Evolutionary conservation across 1,140 invertebrate species (phyloP).

Genomic region (Asbolus verrucosus): DNA sequence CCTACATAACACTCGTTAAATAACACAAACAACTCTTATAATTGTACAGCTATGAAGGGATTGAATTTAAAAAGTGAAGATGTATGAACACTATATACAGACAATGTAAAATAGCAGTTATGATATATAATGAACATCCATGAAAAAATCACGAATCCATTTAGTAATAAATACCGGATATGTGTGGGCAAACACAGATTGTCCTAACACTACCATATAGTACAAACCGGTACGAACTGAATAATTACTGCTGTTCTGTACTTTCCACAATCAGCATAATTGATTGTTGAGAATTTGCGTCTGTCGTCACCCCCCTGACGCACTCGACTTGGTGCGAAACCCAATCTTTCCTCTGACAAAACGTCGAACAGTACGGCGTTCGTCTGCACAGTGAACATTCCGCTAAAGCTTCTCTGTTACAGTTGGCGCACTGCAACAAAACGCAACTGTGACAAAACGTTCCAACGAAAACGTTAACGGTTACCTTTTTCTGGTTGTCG

Average conservation of each 20-base stretch:
- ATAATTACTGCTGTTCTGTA: slow-evolving; percentile 62
- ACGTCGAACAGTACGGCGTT: slow-evolving; percentile 88
- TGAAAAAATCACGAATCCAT: not conserved
- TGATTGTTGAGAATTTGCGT: slow-evolving; percentile 69
- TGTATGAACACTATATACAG: too few relatives aligned
- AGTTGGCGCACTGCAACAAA: slow-evolving; percentile 82
- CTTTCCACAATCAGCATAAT: slow-evolving; percentile 77
- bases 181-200: not conserved
- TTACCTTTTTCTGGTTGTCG: slow-evolving; percentile 71
- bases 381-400: slow-evolving; percentile 87
- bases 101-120: too few relatives aligned
- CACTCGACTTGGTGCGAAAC: slow-evolving; percentile 86
- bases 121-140: too few relatives aligned
- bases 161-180: not conserved
- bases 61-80: too few relatives aligned
- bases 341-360: slow-evolving; percentile 91
- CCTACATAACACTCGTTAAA: too few relatives aligned
- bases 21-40: too few relatives aligned
- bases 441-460: slow-evolving; percentile 6
- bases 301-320: slow-evolving; percentile 71
- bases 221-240: not conserved
- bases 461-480: slow-evolving; percentile 8
- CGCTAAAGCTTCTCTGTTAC: slow-evolving; percentile 84
- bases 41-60: too few relatives aligned
- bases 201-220: too few relatives aligned